phyloP scores from a whole-genome alignment of 1,140 invertebrate species.

The Zeugodacus cucurbitae region DNA sequence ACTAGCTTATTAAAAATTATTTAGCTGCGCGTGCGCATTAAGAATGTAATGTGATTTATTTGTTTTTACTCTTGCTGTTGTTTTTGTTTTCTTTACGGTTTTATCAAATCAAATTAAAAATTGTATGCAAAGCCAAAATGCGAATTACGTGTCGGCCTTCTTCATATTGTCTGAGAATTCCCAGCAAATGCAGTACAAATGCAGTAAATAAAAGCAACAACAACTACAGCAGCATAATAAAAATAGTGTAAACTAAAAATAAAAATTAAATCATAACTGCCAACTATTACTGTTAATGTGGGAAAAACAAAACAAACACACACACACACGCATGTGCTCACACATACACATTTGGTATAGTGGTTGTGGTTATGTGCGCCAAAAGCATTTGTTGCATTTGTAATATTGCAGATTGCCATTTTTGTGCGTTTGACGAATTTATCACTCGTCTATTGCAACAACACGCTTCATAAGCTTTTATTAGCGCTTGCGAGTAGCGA shows the following conservation, averaged over 20 bases:
- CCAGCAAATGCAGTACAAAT: background rate
- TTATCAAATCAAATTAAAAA: background rate
- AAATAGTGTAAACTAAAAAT: background rate
- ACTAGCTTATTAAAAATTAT: background rate
- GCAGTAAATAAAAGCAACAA: background rate
- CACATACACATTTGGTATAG: background rate
- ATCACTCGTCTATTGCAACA: constrained; percentile 12
- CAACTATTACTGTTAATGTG: background rate
- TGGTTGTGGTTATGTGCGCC: background rate
- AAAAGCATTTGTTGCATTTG: background rate
- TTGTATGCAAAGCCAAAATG: background rate
- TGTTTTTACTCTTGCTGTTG: background rate
- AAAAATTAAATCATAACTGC: background rate
- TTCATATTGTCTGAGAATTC: background rate
- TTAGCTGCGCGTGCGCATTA: background rate
- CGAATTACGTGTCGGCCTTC: background rate
- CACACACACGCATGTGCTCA: background rate
- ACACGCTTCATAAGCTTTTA: background rate
- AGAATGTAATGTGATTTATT: background rate
- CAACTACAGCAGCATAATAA: background rate
- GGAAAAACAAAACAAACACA: background rate
- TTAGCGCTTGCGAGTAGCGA: background rate
- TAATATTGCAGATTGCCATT: constrained; percentile 12
- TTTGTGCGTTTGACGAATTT: constrained; percentile 9
- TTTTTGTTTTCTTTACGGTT: background rate